Evolutionary conservation across 2,113 vertebrate genomes (phyloP), one percentile per base, ranked within the genome.

Genomic region (Mystacornis crossleyi): DNA sequence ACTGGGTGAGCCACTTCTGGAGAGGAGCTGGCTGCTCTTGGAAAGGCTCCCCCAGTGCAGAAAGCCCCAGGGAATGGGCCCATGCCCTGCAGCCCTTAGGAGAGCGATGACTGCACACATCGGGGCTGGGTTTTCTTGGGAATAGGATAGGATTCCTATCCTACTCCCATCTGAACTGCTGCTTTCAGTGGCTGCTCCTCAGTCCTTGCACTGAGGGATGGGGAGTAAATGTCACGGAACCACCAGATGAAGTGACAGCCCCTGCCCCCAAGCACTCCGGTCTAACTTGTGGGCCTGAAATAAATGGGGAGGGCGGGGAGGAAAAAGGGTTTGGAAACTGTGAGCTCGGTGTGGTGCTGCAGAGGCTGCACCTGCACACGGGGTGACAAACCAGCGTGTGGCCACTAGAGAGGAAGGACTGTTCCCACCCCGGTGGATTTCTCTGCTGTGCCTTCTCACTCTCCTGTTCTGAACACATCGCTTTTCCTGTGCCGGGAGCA

Each of bases 51-150:
- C 15, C 10, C 61, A 20, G 19, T 16, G 64, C 73, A 81, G 65
- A 43, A 43, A 48, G 50, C 23, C 51, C 43, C 19, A 21, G 50
- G 62, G 54, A 6, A 4, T 0, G 11, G 14, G 15, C 33, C 24
- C 4, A 24, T 24, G 25, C 31, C n/a, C 3, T 3, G 36, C n/a
- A 80, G 24, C 48, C 75, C 62, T 51, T 8, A 10, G 45, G 61
- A 23, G 53, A 38, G 14, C 0, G 6, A 15, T 19, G 54, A 1
- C 14, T 18, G 28, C 16, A 4, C 5, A 1, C 5, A 54, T 25
- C 54, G 2, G 23, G 33, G 47, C 43, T 36, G 71, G 11, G 8
- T 45, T 4, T 28, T n/a, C 36, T 23, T 17, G 11, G 26, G 19
- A n/a, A n/a, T n/a, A n/a, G n/a, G n/a, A n/a, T n/a, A n/a, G n/a